A percentile compares a stretch with the other conserved stretches of the same genome.
These are phyloP conservation scores for Liparis tanakae DNA, from an alignment of 2,797 vertebrate species.

Conservation along the genomic window DNA sequence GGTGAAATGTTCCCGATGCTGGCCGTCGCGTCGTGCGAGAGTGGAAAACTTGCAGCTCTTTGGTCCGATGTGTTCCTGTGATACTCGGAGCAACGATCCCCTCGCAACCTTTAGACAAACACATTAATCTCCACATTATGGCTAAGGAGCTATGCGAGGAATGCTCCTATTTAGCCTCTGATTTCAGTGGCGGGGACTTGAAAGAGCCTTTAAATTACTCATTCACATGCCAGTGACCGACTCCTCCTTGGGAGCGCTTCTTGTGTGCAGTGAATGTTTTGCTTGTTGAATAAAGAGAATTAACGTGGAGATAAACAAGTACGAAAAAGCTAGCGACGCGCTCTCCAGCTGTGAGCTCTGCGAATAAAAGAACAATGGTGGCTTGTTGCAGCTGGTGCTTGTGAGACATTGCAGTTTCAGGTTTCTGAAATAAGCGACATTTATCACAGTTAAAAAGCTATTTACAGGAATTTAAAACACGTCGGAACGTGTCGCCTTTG, in stretches of 20 bases:
- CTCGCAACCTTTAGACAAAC: constrained; percentile 64
- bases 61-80: constrained; percentile 50
- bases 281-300: constrained; percentile 51
- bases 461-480: background rate
- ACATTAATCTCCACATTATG: constrained; percentile 73
- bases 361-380: constrained; percentile 53
- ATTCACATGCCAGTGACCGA: constrained; percentile 51
- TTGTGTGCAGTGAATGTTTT: constrained; percentile 31
- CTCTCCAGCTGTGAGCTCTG: constrained; percentile 40
- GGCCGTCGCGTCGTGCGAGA: constrained; percentile 41
- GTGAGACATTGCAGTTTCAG: constrained; percentile 3
- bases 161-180: constrained; percentile 66
- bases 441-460: background rate
- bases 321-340: constrained; percentile 29
- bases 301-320: constrained; percentile 59
- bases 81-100: constrained; percentile 43
- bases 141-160: constrained; percentile 68
- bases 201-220: constrained; percentile 64
- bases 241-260: constrained; percentile 29
- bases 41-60: constrained; percentile 45
- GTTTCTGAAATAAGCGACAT: background rate
- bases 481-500: background rate
- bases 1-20: constrained; percentile 51
- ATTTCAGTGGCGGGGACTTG: constrained; percentile 54
- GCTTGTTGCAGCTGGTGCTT: constrained; percentile 33